Evolutionary conservation across 1,140 invertebrate species (phyloP), one percentile per base, ranked within the genome.

Genomic region (Procambarus clarkii): DNA sequence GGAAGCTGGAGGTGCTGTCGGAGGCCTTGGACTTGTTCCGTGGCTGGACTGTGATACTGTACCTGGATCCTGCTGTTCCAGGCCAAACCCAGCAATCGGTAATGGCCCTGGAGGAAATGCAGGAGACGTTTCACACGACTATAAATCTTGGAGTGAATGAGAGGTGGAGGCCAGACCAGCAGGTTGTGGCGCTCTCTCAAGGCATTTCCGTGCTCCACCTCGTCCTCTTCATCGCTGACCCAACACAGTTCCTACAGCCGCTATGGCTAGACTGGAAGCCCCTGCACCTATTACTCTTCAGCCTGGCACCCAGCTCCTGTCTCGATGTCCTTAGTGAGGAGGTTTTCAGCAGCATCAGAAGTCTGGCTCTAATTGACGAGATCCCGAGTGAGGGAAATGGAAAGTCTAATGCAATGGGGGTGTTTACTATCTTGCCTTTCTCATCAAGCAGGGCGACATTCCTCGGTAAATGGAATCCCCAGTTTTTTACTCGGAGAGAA

Each of bases 201-300:
- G 34, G 34, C 34, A 34, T 34, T 34, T 34, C 34, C 34, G 34
- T 34, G 34, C 34, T 82, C 21, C 80, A 82, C 44, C 24, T 82
- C 9, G 48, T 82, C 9, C 50, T 82, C 50, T 82, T 9, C 24
- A 15, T 82, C 80, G 60, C 54, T 34, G 15, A 54, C 13, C 80
- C 50, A 45, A n/a, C 80, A 7, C 24, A 82, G 80, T 34, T 82
- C n/a, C 48, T 82, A 13, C 80, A 82, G 21, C 9, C 50, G 50
- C 80, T 82, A n/a, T 82, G 80, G 80, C 80, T 82, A 13, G 13
- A 82, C 21, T 82, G 80, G 80, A 82, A 82, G 50, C 80, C 80
- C 2, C 80, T 9, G 4, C 44, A 82, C 80, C n/a, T 82, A n/a
- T 18, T 82, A n/a, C 48, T 82, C 21, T 82, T 82, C 54, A 82